phyloP scores from a whole-genome alignment of 2,797 vertebrate species.

The Echiichthys vipera region DNA sequence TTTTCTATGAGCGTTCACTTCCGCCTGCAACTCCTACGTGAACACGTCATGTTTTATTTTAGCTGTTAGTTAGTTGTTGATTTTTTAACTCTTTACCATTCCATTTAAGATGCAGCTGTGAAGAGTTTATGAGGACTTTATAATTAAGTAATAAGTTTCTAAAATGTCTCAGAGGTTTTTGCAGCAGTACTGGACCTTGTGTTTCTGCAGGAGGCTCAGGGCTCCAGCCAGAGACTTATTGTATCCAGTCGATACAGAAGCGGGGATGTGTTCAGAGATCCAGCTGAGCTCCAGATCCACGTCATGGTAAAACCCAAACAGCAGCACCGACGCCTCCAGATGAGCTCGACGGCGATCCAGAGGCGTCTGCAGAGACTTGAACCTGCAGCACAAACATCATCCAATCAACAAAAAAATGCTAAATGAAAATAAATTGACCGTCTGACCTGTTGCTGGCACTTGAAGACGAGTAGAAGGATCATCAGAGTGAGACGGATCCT shows the following conservation, averaged over 20 bases:
- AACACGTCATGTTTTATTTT: constrained; percentile 2
- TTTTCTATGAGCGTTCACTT: constrained; percentile 86
- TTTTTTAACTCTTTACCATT: too few species aligned
- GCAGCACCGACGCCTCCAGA: constrained; percentile 86
- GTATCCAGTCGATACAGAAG: constrained; percentile 72
- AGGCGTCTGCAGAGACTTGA: constrained; percentile 88
- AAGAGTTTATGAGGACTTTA: too few species aligned
- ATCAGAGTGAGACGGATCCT: background rate
- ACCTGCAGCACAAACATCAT: constrained; percentile 76
- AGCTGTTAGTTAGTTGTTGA: background rate
- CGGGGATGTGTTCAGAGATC: constrained; percentile 87
- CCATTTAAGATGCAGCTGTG: too few species aligned
- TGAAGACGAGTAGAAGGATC: background rate
- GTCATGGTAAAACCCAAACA: constrained; percentile 88
- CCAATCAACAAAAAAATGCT: too few species aligned
- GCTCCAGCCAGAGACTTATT: constrained; percentile 83
- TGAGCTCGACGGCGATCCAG: constrained; percentile 79
- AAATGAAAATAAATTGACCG: too few species aligned
- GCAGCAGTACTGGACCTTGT: constrained; percentile 89
- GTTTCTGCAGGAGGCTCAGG: constrained; percentile 85
- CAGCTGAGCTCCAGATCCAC: constrained; percentile 88
- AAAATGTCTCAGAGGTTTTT: too few species aligned
- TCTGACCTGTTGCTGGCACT: too few species aligned
- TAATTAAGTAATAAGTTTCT: too few species aligned
- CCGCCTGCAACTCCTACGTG: constrained; percentile 85